Base-by-base conservation (phyloP, 1,140 invertebrate genomes). In the Dinoponera quadriceps region DNA sequence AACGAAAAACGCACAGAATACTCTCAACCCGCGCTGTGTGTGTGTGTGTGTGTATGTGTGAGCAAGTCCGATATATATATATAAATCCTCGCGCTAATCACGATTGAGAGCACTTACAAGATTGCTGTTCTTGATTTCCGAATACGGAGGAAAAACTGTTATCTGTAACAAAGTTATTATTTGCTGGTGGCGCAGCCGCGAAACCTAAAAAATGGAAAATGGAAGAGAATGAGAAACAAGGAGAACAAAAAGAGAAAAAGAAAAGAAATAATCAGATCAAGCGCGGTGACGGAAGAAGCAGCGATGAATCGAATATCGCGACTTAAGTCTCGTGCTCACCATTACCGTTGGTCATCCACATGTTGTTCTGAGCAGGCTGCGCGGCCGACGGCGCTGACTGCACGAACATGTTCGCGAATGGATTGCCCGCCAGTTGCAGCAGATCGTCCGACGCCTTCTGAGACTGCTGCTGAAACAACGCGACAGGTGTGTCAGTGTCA, bases 401-500 rank as follows among this genome's bases (percentile, higher is more conserved):
- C 49, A 95, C 95, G 92, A 98, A 98, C 95, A 97, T 98, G 91
- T 98, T 97, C 48, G 97, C 97, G 93, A 99, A 99, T 27, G 98
- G 98, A 95, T 99, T 99, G 62, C 96, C 95, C 55, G 92, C 97
- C 85, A 99, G 94, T 90, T 98, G 97, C 49, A 99, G 95, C 80
- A 99, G 95, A 94, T 99, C 98, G 91, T 98, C 98, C 9, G 97
- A 98, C 27, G 98, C 97, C 94, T 97, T 98, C 49, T 92, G 89
- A n/a, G 92, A 65, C n/a, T 66, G 54, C 14, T 66, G 74, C 20
- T 65, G n/a, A 1, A 33, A 69, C 13, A 80, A 66, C 7, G 25
- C n/a, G n/a, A n/a, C n/a, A n/a, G n/a, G n/a, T n/a, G n/a, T n/a
- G n/a, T n/a, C n/a, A n/a, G n/a, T n/a, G n/a, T n/a, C n/a, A n/a